These are phyloP conservation scores for Amphiprion clarkii DNA, from an alignment of 2,797 vertebrate genomes.

Conservation along the genomic window DNA sequence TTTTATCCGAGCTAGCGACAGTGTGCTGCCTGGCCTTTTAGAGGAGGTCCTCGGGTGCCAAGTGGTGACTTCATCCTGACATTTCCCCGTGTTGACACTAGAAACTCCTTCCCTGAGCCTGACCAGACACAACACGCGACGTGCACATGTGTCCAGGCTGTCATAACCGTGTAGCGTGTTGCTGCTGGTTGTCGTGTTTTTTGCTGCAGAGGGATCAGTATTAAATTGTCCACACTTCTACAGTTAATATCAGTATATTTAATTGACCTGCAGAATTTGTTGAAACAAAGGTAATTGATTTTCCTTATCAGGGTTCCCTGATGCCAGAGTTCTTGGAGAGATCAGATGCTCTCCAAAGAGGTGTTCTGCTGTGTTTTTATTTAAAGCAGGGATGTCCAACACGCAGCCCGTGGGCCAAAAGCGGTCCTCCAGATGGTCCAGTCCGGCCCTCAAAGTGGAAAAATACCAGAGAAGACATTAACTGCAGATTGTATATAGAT, in stretches of 20 bases:
- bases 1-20: slow-evolving; percentile 32
- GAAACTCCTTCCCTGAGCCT: slow-evolving; percentile 48
- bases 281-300: slow-evolving; percentile 10
- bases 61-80: slow-evolving; percentile 73
- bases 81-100: slow-evolving; percentile 73
- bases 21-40: slow-evolving; percentile 47
- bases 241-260: slow-evolving; percentile 4
- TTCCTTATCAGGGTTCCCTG: background rate
- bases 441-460: too few species aligned
- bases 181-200: slow-evolving; percentile 16
- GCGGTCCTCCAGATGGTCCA: too few species aligned
- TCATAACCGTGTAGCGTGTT: background rate
- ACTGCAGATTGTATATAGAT: too few species aligned
- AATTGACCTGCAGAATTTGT: slow-evolving; percentile 10
- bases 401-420: too few species aligned
- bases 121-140: slow-evolving; percentile 58
- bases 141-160: slow-evolving; percentile 33
- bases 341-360: background rate
- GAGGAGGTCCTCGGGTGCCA: slow-evolving; percentile 50
- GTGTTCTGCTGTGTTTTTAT: background rate
- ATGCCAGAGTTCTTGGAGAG: background rate
- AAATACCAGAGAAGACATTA: too few species aligned
- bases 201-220: slow-evolving; percentile 1
- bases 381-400: background rate
- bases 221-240: background rate